A percentile compares a stretch with the other conserved stretches of the same genome.
These are phyloP conservation scores for Steatocranus sp. DNA, from an alignment of 2,797 vertebrate species.

Conservation along the genomic window DNA sequence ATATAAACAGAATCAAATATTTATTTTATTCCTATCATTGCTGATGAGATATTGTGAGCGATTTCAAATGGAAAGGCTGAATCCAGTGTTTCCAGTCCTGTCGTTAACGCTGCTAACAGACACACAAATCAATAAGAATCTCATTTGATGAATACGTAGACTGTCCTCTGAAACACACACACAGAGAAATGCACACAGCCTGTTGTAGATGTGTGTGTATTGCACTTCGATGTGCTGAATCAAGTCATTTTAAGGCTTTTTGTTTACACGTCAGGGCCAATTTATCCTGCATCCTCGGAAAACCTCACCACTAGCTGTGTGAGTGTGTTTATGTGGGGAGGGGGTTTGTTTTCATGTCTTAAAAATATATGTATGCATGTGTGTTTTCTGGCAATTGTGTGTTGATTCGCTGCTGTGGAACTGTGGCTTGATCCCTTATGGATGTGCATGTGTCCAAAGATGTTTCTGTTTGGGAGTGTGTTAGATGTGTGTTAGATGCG, in stretches of 20 bases:
- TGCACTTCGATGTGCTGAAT: slow-evolving; percentile 4
- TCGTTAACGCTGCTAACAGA: slow-evolving; percentile 25
- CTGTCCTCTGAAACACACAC: neutral
- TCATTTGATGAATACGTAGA: slow-evolving; percentile 47
- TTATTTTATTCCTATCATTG: neutral
- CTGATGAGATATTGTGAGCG: neutral
- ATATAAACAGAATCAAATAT: neutral
- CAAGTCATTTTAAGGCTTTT: slow-evolving; percentile 47
- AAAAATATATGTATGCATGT: neutral
- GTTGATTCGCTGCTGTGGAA: neutral
- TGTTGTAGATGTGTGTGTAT: neutral
- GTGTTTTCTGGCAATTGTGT: neutral
- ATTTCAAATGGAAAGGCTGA: neutral
- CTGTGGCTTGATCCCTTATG: neutral
- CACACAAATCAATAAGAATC: slow-evolving; percentile 41
- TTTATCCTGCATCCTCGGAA: slow-evolving; percentile 35
- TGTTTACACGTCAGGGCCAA: slow-evolving; percentile 51
- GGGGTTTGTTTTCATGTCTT: neutral
- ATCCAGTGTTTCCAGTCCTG: slow-evolving; percentile 1
- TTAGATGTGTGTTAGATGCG: neutral
- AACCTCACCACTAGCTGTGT: slow-evolving; percentile 6
- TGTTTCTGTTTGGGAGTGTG: neutral
- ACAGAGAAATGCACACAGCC: neutral
- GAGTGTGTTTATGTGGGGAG: neutral
- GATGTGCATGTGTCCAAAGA: neutral